Evolutionary conservation across 2,797 vertebrate genomes (phyloP).

Genomic region (Manis javanica): DNA sequence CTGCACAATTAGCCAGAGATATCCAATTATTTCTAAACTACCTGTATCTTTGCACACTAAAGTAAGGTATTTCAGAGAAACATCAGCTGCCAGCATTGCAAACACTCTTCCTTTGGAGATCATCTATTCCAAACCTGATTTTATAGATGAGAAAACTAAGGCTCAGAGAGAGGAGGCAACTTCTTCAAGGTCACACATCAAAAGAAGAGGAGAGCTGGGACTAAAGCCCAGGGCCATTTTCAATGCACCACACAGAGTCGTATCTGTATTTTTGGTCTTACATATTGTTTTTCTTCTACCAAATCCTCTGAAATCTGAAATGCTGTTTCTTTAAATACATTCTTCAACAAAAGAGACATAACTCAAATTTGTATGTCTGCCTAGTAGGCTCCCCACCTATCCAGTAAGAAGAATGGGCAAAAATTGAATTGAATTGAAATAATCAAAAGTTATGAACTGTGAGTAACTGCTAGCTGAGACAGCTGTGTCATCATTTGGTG

Average conservation of each 20-base stretch:
- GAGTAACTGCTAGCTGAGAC: slow-evolving; percentile 5
- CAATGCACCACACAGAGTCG: neutral
- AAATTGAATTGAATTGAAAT: slow-evolving; percentile 56
- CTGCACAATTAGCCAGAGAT: slow-evolving; percentile 73
- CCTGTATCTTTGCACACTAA: slow-evolving; percentile 60
- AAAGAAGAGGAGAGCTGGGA: neutral
- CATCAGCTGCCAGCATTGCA: neutral
- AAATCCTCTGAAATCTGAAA: slow-evolving; percentile 43
- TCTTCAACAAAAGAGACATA: neutral
- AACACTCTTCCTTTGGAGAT: slow-evolving; percentile 18
- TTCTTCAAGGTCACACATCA: neutral
- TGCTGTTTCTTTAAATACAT: neutral
- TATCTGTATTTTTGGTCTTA: neutral
- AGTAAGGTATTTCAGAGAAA: slow-evolving; percentile 52
- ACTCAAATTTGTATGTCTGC: neutral
- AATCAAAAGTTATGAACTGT: slow-evolving; percentile 53
- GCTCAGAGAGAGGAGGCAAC: neutral
- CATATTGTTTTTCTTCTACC: neutral
- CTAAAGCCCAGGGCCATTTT: slow-evolving; percentile 9
- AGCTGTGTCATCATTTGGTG: slow-evolving; percentile 37
- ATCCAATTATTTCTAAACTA: slow-evolving; percentile 67
- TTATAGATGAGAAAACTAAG: slow-evolving; percentile 41
- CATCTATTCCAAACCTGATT: neutral
- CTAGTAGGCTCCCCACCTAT: neutral
- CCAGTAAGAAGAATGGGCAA: slow-evolving; percentile 52